Evolutionary conservation across 1,140 invertebrate genomes (phyloP), one percentile per base, ranked within the genome.

Genomic region (Brachionus manjavacas): DNA sequence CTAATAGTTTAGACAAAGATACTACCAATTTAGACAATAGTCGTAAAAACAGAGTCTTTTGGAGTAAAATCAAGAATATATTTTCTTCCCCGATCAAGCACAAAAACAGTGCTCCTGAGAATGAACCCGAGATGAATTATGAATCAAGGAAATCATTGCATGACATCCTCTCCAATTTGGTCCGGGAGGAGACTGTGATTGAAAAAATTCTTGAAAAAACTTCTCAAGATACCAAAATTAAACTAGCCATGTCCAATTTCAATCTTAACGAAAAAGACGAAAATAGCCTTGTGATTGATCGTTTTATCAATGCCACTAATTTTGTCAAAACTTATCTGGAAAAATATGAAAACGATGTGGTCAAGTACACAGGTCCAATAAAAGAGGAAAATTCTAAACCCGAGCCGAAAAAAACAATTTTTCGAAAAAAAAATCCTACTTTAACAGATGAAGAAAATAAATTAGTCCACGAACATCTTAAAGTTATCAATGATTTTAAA

Each of bases 401-500:
- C 0, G 23, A 76, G 72, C 39, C 39, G 1, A 76, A 76, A 46
- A 76, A 46, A 76, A 76, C 0, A 1, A 14, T 76, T 11, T 76
- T 76, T 23, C 43, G 39, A 3, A 72, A 72, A 16, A 72, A 72
- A 41, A 72, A 20, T 41, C 68, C 39, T 23, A 20, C 8, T 3
- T 41, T 41, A 16, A 72, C 9, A 14, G 20, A 72, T 9, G 35
- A 72, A 9, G 16, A 41, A 8, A 41, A 72, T 23, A 41, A 16
- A 16, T 16, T 72, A 11, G 46, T 72, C 12, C 68, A 46, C 2
- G 72, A 76, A 11, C 39, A 49, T 76, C 41, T 76, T 14, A 76
- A 76, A 49, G 25, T 49, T n/a, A 76, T 76, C 8, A 28, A 76
- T 76, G 43, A 76, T 46, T 76, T 76, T 25, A 76, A 76, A 76